These are phyloP conservation scores for Alca torda DNA, from an alignment of 2,797 vertebrate species.

Conservation along the genomic window DNA sequence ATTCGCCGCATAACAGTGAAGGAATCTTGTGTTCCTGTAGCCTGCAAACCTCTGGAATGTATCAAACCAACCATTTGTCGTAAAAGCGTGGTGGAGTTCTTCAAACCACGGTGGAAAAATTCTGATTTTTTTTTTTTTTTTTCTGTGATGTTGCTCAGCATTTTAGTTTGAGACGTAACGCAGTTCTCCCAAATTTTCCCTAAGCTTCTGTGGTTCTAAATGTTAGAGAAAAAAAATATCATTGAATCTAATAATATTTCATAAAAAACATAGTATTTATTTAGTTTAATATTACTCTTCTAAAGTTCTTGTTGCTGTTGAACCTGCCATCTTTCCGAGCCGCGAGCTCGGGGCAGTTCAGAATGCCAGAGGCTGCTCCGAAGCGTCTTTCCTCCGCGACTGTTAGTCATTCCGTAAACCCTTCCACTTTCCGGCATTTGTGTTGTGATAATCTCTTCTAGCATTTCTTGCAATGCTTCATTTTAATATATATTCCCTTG, in stretches of 20 bases:
- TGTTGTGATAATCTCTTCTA: neutral
- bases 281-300: neutral
- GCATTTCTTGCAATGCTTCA: constrained; percentile 29
- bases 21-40: neutral
- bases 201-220: neutral
- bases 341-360: accelerated
- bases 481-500: constrained; percentile 39
- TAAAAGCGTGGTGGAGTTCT: neutral
- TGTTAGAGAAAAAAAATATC: neutral
- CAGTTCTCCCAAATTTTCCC: neutral
- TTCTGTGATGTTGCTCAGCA: neutral
- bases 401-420: neutral
- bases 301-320: neutral
- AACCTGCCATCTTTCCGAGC: neutral
- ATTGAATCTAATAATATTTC: neutral
- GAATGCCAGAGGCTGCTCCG: neutral
- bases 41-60: neutral
- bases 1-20: neutral
- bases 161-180: neutral
- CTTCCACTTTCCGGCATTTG: neutral
- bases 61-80: neutral
- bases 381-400: neutral
- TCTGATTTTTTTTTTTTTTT: neutral
- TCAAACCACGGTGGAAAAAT: neutral
- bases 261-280: neutral